These are phyloP conservation scores for Syritta pipiens DNA, from an alignment of 2,888 invertebrate genomes.

Conservation along the genomic window DNA sequence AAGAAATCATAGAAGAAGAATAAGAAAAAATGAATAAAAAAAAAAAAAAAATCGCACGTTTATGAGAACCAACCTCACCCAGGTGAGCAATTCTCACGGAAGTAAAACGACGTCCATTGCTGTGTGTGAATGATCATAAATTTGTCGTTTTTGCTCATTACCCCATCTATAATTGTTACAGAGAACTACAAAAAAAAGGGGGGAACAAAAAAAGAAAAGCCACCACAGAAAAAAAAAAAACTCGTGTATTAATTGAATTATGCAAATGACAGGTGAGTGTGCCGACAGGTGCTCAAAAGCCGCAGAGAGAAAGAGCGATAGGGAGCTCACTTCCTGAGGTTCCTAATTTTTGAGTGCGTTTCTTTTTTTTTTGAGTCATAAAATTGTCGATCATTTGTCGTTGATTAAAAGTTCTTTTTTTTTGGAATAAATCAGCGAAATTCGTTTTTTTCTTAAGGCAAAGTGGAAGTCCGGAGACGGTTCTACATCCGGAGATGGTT, in stretches of 20 bases:
- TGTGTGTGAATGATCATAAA: constrained; percentile 43
- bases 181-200: not conserved
- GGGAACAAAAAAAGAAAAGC: not conserved
- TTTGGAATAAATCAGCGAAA: constrained; percentile 19
- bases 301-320: not conserved
- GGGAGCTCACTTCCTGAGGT: constrained; percentile 17
- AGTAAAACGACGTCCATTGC: constrained; percentile 57
- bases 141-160: constrained; percentile 58
- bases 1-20: not conserved
- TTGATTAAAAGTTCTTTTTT: not conserved
- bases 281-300: not conserved
- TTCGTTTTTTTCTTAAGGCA: not conserved
- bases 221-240: not conserved
- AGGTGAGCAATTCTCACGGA: constrained; percentile 58
- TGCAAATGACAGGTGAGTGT: constrained; percentile 25
- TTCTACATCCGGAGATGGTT: not conserved
- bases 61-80: constrained; percentile 52
- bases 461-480: not conserved
- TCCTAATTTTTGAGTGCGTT: not conserved
- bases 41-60: constrained; percentile 20
- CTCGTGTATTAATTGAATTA: constrained; percentile 50
- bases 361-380: not conserved
- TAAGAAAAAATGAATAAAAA: not conserved
- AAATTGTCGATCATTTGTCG: constrained; percentile 31
- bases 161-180: constrained; percentile 44